Evolutionary conservation across 2,888 invertebrate genomes (phyloP).

Genomic region (Acholoe squamosa): DNA sequence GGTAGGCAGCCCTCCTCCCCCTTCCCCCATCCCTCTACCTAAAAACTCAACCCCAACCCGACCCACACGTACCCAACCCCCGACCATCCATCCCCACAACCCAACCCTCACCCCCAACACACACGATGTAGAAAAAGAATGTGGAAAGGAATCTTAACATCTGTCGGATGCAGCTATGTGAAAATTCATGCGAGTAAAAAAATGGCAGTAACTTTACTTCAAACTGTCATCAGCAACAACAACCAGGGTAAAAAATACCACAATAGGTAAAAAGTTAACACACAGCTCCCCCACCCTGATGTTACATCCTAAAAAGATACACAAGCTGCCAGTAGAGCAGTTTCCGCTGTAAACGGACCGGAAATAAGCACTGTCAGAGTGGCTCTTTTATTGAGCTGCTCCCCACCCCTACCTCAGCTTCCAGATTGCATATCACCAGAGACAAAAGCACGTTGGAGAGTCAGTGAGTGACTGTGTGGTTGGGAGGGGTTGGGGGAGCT

Average conservation of each 20-base stretch:
- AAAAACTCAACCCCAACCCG: no score
- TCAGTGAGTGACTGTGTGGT: background rate
- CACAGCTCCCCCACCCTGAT: conserved; percentile 18
- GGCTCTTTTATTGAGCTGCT: background rate
- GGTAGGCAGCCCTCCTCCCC: background rate
- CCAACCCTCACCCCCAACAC: background rate
- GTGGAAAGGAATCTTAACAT: background rate
- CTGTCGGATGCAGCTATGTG: background rate
- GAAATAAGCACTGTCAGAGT: background rate
- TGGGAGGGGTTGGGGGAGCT: background rate
- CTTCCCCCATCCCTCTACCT: background rate
- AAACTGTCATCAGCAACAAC: background rate
- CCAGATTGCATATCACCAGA: background rate
- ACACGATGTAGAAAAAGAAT: background rate
- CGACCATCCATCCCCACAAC: no score
- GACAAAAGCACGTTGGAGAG: background rate
- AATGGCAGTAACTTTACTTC: conserved; percentile 1
- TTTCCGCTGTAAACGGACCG: background rate
- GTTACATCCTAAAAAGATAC: conserved; percentile 7
- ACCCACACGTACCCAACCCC: background rate
- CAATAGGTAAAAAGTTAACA: no score
- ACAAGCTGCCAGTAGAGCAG: background rate
- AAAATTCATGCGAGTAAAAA: conserved; percentile 13
- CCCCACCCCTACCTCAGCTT: background rate
- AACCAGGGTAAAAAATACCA: background rate